phyloP scores from a whole-genome alignment of 1,140 invertebrate species.

The Maconellicoccus hirsutus region DNA sequence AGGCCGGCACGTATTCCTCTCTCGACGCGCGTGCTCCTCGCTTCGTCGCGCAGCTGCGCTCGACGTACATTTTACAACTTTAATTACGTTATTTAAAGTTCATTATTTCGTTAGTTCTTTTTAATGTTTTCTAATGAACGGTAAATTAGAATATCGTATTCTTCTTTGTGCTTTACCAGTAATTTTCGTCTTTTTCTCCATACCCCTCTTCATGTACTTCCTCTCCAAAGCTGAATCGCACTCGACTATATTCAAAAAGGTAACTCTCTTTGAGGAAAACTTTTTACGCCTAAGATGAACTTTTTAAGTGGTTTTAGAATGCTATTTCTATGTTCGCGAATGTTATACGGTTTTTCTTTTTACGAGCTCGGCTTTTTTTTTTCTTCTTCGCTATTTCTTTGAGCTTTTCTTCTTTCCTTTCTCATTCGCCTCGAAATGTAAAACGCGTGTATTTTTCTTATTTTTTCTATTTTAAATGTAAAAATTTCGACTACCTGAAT shows the following conservation, averaged over 20 bases:
- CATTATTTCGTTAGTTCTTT: background rate
- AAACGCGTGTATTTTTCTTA: background rate
- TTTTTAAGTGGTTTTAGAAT: slow-evolving; percentile 1
- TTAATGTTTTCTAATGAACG: background rate
- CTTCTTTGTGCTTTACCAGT: background rate
- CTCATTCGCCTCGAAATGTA: background rate
- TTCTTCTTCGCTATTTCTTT: background rate
- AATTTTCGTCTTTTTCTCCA: background rate
- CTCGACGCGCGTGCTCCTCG: no score
- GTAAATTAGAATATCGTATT: background rate
- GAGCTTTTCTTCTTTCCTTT: background rate
- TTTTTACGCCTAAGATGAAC: background rate
- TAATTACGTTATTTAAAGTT: slow-evolving; percentile 8
- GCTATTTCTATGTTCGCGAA: background rate
- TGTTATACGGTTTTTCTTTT: background rate
- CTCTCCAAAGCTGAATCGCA: no score
- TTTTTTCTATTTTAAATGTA: no score
- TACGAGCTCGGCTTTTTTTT: no score
- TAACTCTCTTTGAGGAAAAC: background rate
- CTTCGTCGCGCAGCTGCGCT: no score
- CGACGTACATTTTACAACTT: background rate
- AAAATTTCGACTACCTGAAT: no score
- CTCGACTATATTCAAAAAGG: no score
- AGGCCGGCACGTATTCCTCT: no score
- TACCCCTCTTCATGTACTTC: no score